Percentiles rank a stretch among this genome's conserved stretches.
These are phyloP conservation scores for Pyrocoelia pectoralis DNA, from an alignment of 2,888 invertebrate genomes.

Conservation along the genomic window DNA sequence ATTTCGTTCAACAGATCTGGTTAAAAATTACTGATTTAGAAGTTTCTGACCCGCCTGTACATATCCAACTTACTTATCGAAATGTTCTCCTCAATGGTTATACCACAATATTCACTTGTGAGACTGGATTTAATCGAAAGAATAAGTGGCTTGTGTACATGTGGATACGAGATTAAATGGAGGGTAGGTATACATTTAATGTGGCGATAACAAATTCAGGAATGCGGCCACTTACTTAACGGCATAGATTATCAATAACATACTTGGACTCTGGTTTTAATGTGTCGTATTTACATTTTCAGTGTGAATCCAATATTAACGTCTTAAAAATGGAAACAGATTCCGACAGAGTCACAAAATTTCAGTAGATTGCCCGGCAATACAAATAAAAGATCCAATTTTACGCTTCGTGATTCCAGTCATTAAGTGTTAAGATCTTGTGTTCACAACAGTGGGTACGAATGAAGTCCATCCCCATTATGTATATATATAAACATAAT, in stretches of 20 bases:
- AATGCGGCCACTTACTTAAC: constrained; percentile 33
- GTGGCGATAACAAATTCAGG: constrained; percentile 36
- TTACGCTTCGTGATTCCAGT: too few species aligned
- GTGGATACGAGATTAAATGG: constrained; percentile 15
- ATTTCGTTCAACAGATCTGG: constrained; percentile 23
- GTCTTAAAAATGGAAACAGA: too few species aligned
- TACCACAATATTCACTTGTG: constrained; percentile 4
- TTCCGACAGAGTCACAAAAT: too few species aligned
- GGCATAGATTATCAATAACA: constrained; percentile 16
- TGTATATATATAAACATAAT: too few species aligned
- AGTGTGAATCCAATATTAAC: not conserved
- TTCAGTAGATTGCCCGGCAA: too few species aligned
- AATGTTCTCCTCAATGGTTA: not conserved
- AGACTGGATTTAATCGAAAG: constrained; percentile 23
- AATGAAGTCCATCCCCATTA: too few species aligned
- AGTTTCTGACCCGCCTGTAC: constrained; percentile 6
- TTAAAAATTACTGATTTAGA: constrained; percentile 22
- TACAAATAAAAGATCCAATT: too few species aligned
- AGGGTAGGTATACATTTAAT: constrained; percentile 34
- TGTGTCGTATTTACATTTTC: not conserved
- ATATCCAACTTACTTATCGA: constrained; percentile 3
- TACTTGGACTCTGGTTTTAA: not conserved
- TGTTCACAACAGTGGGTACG: too few species aligned
- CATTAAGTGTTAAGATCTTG: too few species aligned
- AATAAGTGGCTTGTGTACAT: constrained; percentile 35